Base-by-base conservation (phyloP, 2,888 invertebrate genomes). In the Urechis unicinctus region DNA sequence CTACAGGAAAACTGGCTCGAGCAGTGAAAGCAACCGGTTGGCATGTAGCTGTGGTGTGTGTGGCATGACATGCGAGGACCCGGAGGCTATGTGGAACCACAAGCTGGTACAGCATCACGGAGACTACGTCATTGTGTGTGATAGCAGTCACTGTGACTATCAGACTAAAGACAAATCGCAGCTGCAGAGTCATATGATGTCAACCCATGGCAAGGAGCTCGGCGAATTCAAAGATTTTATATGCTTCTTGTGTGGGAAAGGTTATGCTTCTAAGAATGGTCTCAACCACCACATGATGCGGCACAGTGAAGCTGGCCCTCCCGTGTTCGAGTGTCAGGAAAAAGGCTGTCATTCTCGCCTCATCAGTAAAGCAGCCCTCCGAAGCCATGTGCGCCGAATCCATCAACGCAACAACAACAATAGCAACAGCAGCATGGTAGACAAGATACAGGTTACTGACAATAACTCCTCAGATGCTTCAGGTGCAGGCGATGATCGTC, bases 181-280 rank as follows among this genome's bases (percentile, higher is more conserved):
- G 5, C 55, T 62, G 6, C 50, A 58, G 30, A 25, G 44, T 25
- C 63, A 63, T 50, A 45, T 58, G 53, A 30, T 56, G 45, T n/a
- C 53, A 1, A 53, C 55, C 9, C 63, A 62, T 43, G 53, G 52
- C 50, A 55, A 53, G 28, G 55, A 62, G 22, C 29, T 58, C 17
- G 52, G 52, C 3, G 55, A 55, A 21, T 6, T 50, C 13, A 56
- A 55, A 29, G 61, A 58, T 9, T 57, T 46, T 43, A 25, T 55
- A 25, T 62, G 63, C 41, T 53, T 45, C 30, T 46, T 60, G 44
- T 63, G 63, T 30, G 60, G 60, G 25, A 50, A 55, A 25, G 53
- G 54, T 17, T 62, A 53, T 44, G 42, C 56, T 5, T 53, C 60
- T 1, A 49, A 42, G 22, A 46, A 41, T n/a, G 58, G 53, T 5